Conservation (phyloP, 2,888 invertebrate species). For the Yponomeuta sedellus region DNA sequence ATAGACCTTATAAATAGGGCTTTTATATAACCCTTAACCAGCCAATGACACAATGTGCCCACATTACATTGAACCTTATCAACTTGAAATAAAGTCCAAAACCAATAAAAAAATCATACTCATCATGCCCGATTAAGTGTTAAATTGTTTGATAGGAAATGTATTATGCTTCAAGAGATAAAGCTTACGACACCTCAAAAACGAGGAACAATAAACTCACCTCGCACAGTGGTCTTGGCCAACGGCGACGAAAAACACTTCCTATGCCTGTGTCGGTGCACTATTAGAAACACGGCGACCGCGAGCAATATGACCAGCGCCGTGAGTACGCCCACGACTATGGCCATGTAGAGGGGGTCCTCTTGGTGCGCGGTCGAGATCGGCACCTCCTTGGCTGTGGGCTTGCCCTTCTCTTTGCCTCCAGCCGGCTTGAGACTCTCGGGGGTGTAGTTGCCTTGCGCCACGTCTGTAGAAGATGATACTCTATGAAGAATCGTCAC, state of each 20-base stretch:
- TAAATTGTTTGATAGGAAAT: no score
- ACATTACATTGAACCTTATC: no score
- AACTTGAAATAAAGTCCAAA: no score
- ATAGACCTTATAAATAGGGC: no score
- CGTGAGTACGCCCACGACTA: conserved; percentile 85
- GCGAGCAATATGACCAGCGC: conserved; percentile 84
- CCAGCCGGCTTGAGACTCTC: conserved; percentile 78
- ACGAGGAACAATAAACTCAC: no score
- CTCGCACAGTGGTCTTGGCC: conserved; percentile 52
- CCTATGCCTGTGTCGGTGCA: conserved; percentile 82
- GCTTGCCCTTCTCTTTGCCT: conserved; percentile 53
- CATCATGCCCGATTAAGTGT: no score
- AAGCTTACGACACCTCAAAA: no score
- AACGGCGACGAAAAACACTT: conserved; percentile 85
- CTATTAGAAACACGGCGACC: conserved; percentile 83
- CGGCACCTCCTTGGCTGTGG: conserved; percentile 74
- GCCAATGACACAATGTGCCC: no score
- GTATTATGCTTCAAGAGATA: no score
- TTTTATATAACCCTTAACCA: no score
- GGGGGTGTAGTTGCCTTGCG: conserved; percentile 84
- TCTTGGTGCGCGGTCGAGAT: conserved; percentile 81
- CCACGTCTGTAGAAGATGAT: conserved; percentile 65
- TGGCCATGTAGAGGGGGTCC: conserved; percentile 84
- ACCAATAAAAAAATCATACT: no score
- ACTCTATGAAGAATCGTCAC: neutral